Evolutionary conservation across 2,888 invertebrate genomes (phyloP).

Genomic region (Xestoiulus laeticollis): DNA sequence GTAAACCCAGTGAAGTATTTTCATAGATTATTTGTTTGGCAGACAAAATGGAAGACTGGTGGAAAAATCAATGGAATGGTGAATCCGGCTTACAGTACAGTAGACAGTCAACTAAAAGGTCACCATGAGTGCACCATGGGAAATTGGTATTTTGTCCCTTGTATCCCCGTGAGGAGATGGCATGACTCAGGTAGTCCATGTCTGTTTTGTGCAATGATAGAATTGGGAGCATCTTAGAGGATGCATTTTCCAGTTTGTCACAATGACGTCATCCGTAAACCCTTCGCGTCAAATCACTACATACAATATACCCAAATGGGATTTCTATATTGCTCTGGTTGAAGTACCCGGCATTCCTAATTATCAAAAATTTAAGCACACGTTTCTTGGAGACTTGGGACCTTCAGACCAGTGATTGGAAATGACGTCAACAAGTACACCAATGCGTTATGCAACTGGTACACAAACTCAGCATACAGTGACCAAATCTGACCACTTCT

Average conservation of each 20-base stretch:
- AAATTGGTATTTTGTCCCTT: background rate
- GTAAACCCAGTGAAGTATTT: background rate
- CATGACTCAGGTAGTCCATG: background rate
- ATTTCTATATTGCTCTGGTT: background rate
- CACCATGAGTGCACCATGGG: background rate
- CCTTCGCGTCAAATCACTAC: background rate
- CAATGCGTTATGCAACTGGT: background rate
- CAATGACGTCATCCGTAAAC: background rate
- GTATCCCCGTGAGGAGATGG: background rate
- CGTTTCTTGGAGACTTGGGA: background rate
- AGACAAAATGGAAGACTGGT: background rate
- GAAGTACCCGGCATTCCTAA: background rate
- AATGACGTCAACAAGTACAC: background rate
- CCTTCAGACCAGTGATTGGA: background rate
- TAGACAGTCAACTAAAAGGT: background rate
- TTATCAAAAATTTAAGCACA: slow-evolving; percentile 2
- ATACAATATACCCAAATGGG: background rate
- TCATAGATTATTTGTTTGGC: background rate
- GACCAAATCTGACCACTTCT: background rate
- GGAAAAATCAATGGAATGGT: background rate
- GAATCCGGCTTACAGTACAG: background rate
- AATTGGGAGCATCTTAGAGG: background rate
- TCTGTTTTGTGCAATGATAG: background rate
- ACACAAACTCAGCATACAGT: background rate
- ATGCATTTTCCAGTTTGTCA: background rate